These are phyloP conservation scores for Caenorhabditis parvicauda DNA, from an alignment of 2,888 invertebrate species.

Conservation along the genomic window DNA sequence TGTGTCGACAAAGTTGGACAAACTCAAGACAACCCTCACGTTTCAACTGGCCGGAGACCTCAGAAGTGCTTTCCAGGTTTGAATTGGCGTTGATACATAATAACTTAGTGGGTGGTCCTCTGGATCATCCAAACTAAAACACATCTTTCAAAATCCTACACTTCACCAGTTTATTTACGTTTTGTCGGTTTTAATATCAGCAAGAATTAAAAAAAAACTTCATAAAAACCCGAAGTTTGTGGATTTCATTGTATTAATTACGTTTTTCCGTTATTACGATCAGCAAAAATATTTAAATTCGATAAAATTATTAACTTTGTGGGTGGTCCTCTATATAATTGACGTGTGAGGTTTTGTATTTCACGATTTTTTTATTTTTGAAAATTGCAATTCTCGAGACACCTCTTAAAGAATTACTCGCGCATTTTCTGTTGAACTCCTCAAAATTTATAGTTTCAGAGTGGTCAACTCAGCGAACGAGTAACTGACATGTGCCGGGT, in stretches of 20 bases:
- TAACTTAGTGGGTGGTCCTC: no score
- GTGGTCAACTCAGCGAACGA: conserved; percentile 47
- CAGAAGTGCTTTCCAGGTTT: conserved; percentile 50
- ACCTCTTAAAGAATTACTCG: not conserved
- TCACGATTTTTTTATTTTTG: not conserved
- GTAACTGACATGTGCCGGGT: conserved; percentile 60
- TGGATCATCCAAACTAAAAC: no score
- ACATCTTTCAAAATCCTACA: no score
- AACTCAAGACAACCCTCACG: conserved; percentile 50
- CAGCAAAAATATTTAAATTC: no score
- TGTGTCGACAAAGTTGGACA: conserved; percentile 46
- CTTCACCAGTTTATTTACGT: no score
- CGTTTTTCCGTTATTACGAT: no score
- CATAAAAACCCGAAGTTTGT: no score
- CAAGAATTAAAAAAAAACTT: no score
- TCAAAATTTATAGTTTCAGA: conserved; percentile 28
- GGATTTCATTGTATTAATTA: no score
- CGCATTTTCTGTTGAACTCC: not conserved
- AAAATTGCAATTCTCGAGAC: not conserved
- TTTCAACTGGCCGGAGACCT: conserved; percentile 54
- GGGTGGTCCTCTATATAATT: not conserved
- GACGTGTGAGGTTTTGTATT: no score
- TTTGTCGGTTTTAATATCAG: no score
- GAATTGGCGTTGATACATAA: not conserved
- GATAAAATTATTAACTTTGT: no score